Evolutionary conservation across 2,797 vertebrate genomes (phyloP).

Genomic region (Buceros bicornis): DNA sequence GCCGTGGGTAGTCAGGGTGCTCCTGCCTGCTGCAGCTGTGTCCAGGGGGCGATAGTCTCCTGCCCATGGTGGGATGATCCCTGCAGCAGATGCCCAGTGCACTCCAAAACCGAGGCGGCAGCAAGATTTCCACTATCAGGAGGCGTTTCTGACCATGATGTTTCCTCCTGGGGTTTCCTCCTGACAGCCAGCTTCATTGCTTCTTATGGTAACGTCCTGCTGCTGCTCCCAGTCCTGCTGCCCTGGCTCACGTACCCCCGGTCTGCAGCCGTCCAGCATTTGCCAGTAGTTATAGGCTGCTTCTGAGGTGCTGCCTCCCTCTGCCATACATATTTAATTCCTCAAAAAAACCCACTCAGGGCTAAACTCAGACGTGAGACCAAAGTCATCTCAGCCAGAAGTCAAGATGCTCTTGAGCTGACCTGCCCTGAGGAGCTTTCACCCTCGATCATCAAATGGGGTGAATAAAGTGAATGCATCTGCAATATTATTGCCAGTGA

Average conservation of each 20-base stretch:
- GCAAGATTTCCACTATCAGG: not conserved
- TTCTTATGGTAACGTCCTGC: not conserved
- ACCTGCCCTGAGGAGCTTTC: not conserved
- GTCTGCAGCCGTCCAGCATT: not conserved
- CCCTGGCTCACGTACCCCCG: rapidly evolving
- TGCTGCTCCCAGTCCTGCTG: not conserved
- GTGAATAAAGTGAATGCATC: not conserved
- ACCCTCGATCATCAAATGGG: rapidly evolving
- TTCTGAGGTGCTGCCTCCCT: not conserved
- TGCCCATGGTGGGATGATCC: not conserved
- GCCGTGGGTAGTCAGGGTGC: rapidly evolving
- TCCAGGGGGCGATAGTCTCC: rapidly evolving
- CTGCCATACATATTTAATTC: not conserved
- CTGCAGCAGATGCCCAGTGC: not conserved
- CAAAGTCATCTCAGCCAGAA: not conserved
- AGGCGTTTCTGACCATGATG: rapidly evolving
- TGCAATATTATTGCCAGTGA: not conserved
- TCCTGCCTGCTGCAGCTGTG: not conserved
- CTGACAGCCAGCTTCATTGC: not conserved
- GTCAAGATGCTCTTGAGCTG: not conserved
- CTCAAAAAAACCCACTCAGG: not conserved
- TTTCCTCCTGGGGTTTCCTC: not conserved
- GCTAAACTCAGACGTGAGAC: not conserved
- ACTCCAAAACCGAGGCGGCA: not conserved
- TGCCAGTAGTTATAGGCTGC: not conserved